Evolutionary conservation across 1,140 invertebrate species (phyloP), one percentile per base, ranked within the genome.

Genomic region (Luehdorfia chinensis): DNA sequence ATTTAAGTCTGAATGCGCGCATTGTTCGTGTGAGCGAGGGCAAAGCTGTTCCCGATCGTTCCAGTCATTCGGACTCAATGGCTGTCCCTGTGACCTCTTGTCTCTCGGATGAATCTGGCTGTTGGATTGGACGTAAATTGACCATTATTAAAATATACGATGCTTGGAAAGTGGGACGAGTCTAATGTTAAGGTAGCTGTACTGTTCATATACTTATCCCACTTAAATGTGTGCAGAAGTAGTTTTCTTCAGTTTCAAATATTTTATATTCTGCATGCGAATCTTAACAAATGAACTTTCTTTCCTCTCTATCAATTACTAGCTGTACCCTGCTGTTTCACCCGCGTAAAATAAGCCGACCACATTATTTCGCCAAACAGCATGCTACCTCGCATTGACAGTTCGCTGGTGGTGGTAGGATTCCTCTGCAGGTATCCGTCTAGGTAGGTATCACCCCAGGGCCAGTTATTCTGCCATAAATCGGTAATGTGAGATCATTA

Each of bases 1-100:
- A 66, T 73, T 68, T 68, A 58, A 54, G 19, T 58, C 47, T 67
- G 62, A 68, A 66, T 61, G 61, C 55, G 64, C 58, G 61, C 64
- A 63, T 75, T 75, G 69, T 74, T 63, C 53, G 43, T 18, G 31
- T n/a, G 5, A 16, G 14, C 9, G 44, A 46, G 51, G 37, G 27
- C 43, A 53, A 47, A 48, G 52, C 46, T 46, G 33, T 55, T 45
- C 54, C 55, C 52, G 50, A 59, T 67, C 52, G 59, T 63, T 55
- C n/a, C n/a, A n/a, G n/a, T 60, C 59, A 68, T 66, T 59, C 50
- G 41, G 23, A 32, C 45, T 60, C 43, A 53, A 57, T 61, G 55
- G 39, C 37, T 43, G 43, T 50, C 14, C 48, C 53, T 45, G 27
- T 59, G 59, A 66, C 57, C 60, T 57, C 56, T 52, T 50, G 53